phyloP scores from a whole-genome alignment of 2,113 vertebrate species.

The Trogon surrucura region DNA sequence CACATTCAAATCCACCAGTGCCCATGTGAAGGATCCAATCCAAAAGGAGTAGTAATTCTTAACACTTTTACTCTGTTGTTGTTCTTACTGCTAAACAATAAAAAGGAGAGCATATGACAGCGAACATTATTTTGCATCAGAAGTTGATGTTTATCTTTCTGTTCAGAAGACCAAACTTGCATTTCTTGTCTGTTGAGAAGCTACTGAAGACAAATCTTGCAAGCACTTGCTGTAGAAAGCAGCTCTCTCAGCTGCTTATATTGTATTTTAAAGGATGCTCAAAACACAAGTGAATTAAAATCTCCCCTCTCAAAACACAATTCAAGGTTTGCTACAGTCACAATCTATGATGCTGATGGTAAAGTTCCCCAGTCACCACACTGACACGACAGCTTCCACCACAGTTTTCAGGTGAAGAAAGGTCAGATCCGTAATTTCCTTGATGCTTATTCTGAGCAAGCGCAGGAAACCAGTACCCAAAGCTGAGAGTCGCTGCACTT shows the following conservation, averaged over 20 bases:
- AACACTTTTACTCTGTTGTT: neutral
- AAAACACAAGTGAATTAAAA: neutral
- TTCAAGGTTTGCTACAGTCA: neutral
- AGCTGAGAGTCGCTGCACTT: neutral
- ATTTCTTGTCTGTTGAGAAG: neutral
- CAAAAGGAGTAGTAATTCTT: neutral
- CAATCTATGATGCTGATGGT: fast-evolving
- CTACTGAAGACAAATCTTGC: neutral
- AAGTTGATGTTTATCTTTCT: neutral
- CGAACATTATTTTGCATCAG: neutral
- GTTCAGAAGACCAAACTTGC: neutral
- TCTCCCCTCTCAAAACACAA: neutral
- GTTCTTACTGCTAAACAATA: neutral
- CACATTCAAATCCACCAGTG: neutral
- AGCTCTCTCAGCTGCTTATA: neutral
- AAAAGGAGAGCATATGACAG: neutral
- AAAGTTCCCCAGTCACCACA: neutral
- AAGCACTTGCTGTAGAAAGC: neutral
- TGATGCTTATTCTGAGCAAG: neutral
- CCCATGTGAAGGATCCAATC: neutral
- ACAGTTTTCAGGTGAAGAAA: neutral
- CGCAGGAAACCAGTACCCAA: neutral
- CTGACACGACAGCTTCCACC: neutral
- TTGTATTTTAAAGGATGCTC: neutral
- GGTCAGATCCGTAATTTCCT: neutral